A percentile compares a stretch with the other conserved stretches of the same genome.
These are phyloP conservation scores for Eupeodes corollae DNA, from an alignment of 1,140 invertebrate species.

Conservation along the genomic window DNA sequence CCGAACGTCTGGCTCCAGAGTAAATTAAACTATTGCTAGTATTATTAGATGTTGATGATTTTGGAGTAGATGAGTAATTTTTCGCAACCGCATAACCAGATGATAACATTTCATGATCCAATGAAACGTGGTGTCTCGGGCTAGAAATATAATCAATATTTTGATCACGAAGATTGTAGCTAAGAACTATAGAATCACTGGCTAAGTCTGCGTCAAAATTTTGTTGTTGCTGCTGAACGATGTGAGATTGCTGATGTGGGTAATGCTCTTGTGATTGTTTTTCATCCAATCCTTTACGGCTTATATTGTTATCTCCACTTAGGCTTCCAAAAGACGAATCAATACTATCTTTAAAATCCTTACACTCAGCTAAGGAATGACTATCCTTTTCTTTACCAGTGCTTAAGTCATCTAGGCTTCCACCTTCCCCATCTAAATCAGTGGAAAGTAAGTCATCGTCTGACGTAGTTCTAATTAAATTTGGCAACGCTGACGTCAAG, in stretches of 20 bases:
- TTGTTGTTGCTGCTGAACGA: no score
- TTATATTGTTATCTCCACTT: neutral
- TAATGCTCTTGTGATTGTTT: neutral
- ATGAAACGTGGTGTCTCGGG: neutral
- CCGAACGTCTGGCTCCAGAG: no score
- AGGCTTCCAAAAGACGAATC: conserved; percentile 6
- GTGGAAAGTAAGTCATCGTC: conserved; percentile 72
- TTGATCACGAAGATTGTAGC: conserved; percentile 8
- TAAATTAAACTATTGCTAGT: no score
- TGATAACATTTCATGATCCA: neutral
- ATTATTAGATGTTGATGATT: no score
- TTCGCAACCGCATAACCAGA: no score
- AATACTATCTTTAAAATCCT: conserved; percentile 6
- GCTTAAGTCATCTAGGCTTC: conserved; percentile 52
- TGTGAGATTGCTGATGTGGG: neutral
- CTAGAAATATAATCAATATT: conserved; percentile 7
- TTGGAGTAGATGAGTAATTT: no score
- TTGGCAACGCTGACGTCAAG: conserved; percentile 66
- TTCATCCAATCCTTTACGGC: neutral
- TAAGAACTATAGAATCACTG: conserved; percentile 1
- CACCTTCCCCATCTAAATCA: conserved; percentile 56
- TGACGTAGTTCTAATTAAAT: conserved; percentile 60
- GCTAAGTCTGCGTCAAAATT: neutral
- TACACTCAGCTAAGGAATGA: neutral
- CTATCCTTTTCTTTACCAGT: conserved; percentile 3